phyloP scores from a whole-genome alignment of 1,140 invertebrate species.

The Myzus persicae region DNA sequence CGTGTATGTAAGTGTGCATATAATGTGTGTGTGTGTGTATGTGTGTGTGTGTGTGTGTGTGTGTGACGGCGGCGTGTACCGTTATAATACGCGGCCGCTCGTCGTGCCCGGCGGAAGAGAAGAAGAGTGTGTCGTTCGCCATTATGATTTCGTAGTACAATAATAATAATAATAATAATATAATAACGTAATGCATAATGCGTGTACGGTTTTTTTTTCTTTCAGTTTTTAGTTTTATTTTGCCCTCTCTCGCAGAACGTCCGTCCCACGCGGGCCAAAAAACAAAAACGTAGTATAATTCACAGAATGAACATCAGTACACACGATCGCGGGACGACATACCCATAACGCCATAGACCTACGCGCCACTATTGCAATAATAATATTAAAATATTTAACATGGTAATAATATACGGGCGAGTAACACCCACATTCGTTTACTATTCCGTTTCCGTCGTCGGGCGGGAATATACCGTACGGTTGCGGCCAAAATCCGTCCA shows the following conservation, averaged over 20 bases:
- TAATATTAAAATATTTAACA: slow-evolving; percentile 6
- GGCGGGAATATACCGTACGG: background rate
- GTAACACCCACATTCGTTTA: slow-evolving; percentile 13
- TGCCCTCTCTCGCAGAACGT: background rate
- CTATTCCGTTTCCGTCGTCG: background rate
- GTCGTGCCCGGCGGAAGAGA: background rate
- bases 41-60: background rate
- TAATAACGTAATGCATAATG: slow-evolving; percentile 3
- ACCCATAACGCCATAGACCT: background rate
- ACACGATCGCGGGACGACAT: background rate
- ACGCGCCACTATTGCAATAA: background rate
- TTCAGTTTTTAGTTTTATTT: background rate
- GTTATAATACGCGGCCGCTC: background rate
- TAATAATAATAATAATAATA: background rate
- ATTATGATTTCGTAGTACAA: slow-evolving; percentile 7
- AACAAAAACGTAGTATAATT: background rate
- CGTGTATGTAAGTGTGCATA: no score
- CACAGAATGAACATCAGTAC: background rate
- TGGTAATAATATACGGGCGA: background rate
- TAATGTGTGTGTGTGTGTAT: no score
- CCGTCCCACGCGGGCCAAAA: background rate
- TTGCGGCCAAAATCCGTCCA: background rate
- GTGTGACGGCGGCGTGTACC: background rate
- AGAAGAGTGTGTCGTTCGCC: slow-evolving; percentile 9
- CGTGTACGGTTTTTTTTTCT: background rate